Evolutionary conservation across 2,888 invertebrate species (phyloP).

Genomic region (Tryphoninae sp.): DNA sequence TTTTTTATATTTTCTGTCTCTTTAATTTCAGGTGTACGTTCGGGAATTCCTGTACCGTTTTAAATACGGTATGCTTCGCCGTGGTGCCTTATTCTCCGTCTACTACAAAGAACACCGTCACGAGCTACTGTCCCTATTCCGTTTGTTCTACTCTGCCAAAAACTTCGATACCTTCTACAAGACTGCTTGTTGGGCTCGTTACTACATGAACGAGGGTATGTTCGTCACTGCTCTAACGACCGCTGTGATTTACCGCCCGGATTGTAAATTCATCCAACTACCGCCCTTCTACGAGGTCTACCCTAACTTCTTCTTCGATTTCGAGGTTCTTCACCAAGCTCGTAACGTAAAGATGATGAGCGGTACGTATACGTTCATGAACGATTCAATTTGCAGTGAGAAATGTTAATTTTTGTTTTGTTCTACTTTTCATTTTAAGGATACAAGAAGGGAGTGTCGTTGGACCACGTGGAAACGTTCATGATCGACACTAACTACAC

Average conservation of each 20-base stretch:
- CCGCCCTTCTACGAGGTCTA: slow-evolving; percentile 89
- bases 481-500: slow-evolving; percentile 85
- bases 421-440: slow-evolving; percentile 51
- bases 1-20: slow-evolving; percentile 3
- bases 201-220: slow-evolving; percentile 86
- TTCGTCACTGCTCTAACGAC: slow-evolving; percentile 86
- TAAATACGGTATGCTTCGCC: slow-evolving; percentile 83
- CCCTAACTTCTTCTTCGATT: slow-evolving; percentile 88
- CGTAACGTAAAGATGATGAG: slow-evolving; percentile 83
- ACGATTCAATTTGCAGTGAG: not conserved
- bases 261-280: slow-evolving; percentile 85
- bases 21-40: slow-evolving; percentile 71
- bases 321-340: slow-evolving; percentile 86
- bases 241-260: slow-evolving; percentile 86
- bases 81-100: slow-evolving; percentile 85
- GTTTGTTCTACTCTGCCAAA: slow-evolving; percentile 87
- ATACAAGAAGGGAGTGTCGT: slow-evolving; percentile 56
- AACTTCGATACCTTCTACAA: slow-evolving; percentile 88
- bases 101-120: slow-evolving; percentile 85
- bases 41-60: slow-evolving; percentile 73
- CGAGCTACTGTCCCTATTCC: slow-evolving; percentile 86
- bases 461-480: slow-evolving; percentile 63
- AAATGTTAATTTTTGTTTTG: slow-evolving; percentile 5
- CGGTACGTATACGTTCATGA: slow-evolving; percentile 67
- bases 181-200: slow-evolving; percentile 87